phyloP scores from a whole-genome alignment of 2,888 invertebrate genomes.

The Pseudococcus jackbeardsleyi region DNA sequence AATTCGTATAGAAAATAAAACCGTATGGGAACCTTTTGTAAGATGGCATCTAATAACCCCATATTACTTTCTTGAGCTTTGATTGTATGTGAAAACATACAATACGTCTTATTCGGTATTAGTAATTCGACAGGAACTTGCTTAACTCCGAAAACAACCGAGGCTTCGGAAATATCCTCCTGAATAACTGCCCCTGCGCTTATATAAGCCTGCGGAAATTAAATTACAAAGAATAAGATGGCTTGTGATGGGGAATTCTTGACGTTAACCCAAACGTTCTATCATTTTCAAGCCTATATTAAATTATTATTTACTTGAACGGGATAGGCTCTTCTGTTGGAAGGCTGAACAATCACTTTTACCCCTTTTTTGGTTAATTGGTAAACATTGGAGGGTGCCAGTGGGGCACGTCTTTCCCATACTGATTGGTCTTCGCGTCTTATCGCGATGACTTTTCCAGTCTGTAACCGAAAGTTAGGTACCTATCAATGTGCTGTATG shows the following conservation, averaged over 20 bases:
- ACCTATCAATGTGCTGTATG: neutral
- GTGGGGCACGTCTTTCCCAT: slow-evolving; percentile 95
- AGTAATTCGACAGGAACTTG: slow-evolving; percentile 89
- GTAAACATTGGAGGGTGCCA: slow-evolving; percentile 92
- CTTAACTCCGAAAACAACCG: slow-evolving; percentile 97
- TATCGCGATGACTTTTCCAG: slow-evolving; percentile 84
- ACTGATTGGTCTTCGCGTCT: slow-evolving; percentile 94
- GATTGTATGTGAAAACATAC: slow-evolving; percentile 99
- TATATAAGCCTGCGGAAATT: slow-evolving; percentile 81
- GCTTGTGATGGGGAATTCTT: neutral
- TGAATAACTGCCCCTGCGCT: slow-evolving; percentile 93
- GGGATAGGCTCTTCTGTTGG: slow-evolving; percentile 96
- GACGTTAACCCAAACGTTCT: no score
- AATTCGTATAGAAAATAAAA: neutral
- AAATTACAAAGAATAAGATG: neutral
- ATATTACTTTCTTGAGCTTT: slow-evolving; percentile 99
- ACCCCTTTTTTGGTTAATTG: slow-evolving; percentile 89
- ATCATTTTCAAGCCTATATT: neutral
- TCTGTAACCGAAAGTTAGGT: slow-evolving; percentile 65
- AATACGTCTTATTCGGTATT: slow-evolving; percentile 96
- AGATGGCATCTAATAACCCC: slow-evolving; percentile 94
- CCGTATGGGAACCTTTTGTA: slow-evolving; percentile 80
- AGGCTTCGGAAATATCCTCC: slow-evolving; percentile 97
- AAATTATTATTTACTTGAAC: slow-evolving; percentile 79
- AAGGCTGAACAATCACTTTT: slow-evolving; percentile 97